Conservation (phyloP, 2,888 invertebrate genomes). For the Pecten maximus region DNA sequence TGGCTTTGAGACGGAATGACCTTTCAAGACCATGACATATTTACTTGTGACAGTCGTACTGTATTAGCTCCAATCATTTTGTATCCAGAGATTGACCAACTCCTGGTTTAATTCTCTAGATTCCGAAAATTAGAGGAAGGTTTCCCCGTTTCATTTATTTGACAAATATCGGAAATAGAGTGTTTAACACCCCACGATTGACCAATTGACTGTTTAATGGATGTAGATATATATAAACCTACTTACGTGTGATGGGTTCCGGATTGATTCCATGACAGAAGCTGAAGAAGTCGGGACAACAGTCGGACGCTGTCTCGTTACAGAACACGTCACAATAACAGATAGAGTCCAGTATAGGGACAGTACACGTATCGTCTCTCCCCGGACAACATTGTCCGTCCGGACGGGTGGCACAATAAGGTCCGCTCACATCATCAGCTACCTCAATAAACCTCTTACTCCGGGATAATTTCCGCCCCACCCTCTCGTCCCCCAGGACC, state of each 20-base stretch:
- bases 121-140: no score
- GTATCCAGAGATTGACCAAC: no score
- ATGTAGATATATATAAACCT: neutral
- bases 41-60: no score
- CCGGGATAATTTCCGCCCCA: slow-evolving; percentile 24
- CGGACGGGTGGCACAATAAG: slow-evolving; percentile 69
- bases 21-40: no score
- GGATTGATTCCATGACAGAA: slow-evolving; percentile 86
- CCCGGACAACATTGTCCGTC: slow-evolving; percentile 85
- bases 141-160: no score
- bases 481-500: neutral
- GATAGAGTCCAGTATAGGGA: slow-evolving; percentile 90
- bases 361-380: slow-evolving; percentile 91
- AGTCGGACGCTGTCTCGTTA: slow-evolving; percentile 90
- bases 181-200: no score
- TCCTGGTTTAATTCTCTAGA: no score
- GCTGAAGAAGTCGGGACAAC: slow-evolving; percentile 94
- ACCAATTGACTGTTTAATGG: neutral
- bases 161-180: neutral
- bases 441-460: slow-evolving; percentile 66
- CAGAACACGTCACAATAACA: slow-evolving; percentile 98
- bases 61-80: no score
- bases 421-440: slow-evolving; percentile 73
- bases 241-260: neutral
- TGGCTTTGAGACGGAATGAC: neutral